phyloP scores from a whole-genome alignment of 2,113 vertebrate species.

The Blennius ocellaris region DNA sequence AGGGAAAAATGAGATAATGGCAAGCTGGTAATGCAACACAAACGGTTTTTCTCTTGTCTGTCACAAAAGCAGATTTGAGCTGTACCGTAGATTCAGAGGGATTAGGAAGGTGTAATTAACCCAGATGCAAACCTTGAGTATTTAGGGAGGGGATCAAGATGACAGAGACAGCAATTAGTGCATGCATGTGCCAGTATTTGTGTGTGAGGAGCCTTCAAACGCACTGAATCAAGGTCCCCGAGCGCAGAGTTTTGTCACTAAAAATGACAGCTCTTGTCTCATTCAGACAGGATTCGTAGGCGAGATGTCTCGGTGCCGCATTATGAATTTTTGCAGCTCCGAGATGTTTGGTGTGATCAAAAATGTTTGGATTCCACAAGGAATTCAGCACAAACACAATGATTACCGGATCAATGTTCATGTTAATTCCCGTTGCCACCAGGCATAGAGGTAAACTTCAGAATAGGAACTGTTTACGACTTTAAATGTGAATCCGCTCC shows the following conservation, averaged over 20 bases:
- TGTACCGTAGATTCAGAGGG: constrained; percentile 21
- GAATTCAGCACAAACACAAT: constrained; percentile 57
- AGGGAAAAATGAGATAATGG: background rate
- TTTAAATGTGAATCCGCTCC: constrained; percentile 9
- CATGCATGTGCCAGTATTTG: constrained; percentile 14
- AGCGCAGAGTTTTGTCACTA: constrained; percentile 43
- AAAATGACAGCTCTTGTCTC: constrained; percentile 64
- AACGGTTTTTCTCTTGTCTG: constrained; percentile 23
- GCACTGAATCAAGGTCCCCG: constrained; percentile 43
- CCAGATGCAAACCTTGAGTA: constrained; percentile 61
- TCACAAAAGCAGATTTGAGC: constrained; percentile 13
- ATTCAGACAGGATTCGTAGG: constrained; percentile 60
- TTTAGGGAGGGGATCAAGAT: constrained; percentile 51
- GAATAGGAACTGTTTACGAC: constrained; percentile 32
- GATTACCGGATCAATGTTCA: constrained; percentile 53
- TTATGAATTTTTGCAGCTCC: constrained; percentile 39
- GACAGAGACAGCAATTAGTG: constrained; percentile 64
- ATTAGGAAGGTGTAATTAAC: constrained; percentile 62
- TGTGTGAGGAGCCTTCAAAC: constrained; percentile 46
- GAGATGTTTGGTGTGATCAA: constrained; percentile 58
- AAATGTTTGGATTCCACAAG: constrained; percentile 48
- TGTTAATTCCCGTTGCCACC: constrained; percentile 42
- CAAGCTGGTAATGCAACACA: constrained; percentile 16
- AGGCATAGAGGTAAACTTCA: constrained; percentile 28
- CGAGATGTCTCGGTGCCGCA: constrained; percentile 43